These are phyloP conservation scores for Petroica traversi DNA, from an alignment of 2,113 vertebrate species.

Conservation along the genomic window DNA sequence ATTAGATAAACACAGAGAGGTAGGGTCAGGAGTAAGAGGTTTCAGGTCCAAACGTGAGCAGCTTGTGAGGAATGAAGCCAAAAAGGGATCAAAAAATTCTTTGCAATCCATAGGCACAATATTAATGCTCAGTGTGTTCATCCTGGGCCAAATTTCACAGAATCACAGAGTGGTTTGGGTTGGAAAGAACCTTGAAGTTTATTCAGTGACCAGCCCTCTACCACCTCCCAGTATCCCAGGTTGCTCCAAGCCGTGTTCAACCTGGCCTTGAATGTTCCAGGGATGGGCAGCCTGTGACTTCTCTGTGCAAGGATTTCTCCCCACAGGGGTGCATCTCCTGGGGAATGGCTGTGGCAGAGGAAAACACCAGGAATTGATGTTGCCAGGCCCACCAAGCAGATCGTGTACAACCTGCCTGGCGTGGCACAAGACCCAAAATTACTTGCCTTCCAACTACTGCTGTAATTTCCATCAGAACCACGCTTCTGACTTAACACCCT, in stretches of 20 bases:
- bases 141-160: neutral
- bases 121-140: neutral
- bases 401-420: neutral
- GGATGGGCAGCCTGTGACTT: fast-evolving
- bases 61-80: neutral
- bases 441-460: neutral
- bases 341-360: neutral
- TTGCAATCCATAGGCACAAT: neutral
- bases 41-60: neutral
- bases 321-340: neutral
- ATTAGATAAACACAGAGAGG: neutral
- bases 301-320: neutral
- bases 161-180: neutral
- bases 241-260: neutral
- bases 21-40: neutral
- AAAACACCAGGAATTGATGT: neutral
- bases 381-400: neutral
- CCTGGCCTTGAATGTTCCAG: neutral
- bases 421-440: neutral
- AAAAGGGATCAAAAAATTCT: neutral
- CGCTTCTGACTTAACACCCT: neutral
- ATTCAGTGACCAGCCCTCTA: neutral
- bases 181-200: neutral
- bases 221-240: neutral
- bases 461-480: neutral